These are phyloP conservation scores for Colistium nudipinnis DNA, from an alignment of 2,113 vertebrate species.

Conservation along the genomic window DNA sequence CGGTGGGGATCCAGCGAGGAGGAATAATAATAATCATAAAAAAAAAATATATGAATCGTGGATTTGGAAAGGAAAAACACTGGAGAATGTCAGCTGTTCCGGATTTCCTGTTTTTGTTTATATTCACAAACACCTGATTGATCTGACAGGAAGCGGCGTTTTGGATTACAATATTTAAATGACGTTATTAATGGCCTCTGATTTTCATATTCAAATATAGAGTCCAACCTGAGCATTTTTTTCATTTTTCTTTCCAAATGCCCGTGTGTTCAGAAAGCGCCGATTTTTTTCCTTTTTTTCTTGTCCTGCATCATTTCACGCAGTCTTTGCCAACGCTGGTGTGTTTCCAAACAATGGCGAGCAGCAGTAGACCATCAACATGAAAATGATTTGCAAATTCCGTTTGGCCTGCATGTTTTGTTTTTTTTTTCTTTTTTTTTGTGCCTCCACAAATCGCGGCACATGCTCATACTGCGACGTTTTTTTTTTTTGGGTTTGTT, in stretches of 20 bases:
- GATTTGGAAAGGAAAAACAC: slow-evolving; percentile 12
- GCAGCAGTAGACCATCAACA: not conserved
- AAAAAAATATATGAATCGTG: slow-evolving; percentile 41
- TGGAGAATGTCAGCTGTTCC: not conserved
- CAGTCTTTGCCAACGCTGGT: not conserved
- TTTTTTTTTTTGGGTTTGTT: too few species aligned
- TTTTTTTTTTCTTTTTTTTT: slow-evolving; percentile 38
- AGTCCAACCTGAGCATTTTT: slow-evolving; percentile 46
- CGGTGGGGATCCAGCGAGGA: slow-evolving; percentile 20
- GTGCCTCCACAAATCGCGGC: too few species aligned
- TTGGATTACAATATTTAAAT: slow-evolving; percentile 50
- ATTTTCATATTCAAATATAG: slow-evolving; percentile 53
- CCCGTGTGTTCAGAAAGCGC: too few species aligned
- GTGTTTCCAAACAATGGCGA: too few species aligned
- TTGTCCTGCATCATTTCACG: not conserved
- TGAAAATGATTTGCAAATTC: slow-evolving; percentile 10
- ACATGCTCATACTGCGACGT: too few species aligned
- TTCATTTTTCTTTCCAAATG: too few species aligned
- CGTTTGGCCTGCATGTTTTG: not conserved
- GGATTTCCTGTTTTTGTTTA: not conserved
- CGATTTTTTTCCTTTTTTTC: too few species aligned
- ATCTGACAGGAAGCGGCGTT: not conserved
- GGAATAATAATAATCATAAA: too few species aligned
- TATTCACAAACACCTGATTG: not conserved
- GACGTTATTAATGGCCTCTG: slow-evolving; percentile 53